Conservation (phyloP, 1,140 invertebrate species). For the Ladona fulva region DNA sequence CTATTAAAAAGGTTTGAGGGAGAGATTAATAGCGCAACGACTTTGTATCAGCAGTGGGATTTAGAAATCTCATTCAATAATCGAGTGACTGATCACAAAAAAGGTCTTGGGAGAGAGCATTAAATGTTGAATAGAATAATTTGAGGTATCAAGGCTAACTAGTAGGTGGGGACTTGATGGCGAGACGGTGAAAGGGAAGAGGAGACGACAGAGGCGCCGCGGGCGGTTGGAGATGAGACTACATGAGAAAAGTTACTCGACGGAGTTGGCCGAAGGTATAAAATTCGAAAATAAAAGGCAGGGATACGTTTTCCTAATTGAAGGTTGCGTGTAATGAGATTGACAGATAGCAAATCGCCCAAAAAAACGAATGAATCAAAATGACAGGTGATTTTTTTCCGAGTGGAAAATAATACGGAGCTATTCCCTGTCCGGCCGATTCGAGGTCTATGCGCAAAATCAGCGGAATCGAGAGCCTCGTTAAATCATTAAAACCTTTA, state of each 20-base stretch:
- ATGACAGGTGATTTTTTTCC: constrained; percentile 1
- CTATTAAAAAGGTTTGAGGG: no score
- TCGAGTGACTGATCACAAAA: not conserved
- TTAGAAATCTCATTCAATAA: not conserved
- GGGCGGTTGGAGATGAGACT: not conserved
- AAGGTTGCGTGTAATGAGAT: constrained; percentile 4
- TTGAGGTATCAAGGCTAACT: constrained; percentile 5
- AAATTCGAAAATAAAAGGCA: constrained; percentile 10
- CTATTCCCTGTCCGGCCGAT: no score
- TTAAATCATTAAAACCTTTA: no score
- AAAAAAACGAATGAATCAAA: not conserved
- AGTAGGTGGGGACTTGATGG: not conserved
- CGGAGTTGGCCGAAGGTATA: not conserved
- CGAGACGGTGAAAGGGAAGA: constrained; percentile 2
- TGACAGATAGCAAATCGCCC: not conserved
- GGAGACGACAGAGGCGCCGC: not conserved
- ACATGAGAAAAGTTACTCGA: not conserved
- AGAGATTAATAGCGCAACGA: no score
- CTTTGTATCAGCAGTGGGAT: no score
- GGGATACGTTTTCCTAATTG: constrained; percentile 9
- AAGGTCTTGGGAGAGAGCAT: not conserved
- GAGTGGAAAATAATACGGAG: not conserved
- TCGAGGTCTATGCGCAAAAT: no score
- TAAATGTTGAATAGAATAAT: not conserved
- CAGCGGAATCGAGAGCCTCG: no score